Conservation (phyloP, 2,888 invertebrate species). For the Deroplatys truncata region DNA sequence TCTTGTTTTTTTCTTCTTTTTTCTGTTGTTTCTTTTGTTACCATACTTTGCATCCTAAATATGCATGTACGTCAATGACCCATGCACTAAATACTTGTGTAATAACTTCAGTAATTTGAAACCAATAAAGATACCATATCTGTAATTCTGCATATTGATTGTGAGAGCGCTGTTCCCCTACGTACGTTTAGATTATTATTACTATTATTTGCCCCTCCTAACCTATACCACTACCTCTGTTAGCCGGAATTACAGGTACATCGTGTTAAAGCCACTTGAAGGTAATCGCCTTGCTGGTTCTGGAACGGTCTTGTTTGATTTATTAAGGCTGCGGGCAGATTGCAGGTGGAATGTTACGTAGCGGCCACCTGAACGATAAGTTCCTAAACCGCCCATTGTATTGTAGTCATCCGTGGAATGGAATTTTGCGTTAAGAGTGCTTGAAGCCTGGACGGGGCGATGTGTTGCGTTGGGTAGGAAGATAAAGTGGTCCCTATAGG, state of each 20-base stretch:
- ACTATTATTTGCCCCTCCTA: too few species aligned
- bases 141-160: too few species aligned
- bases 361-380: not conserved
- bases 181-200: too few species aligned
- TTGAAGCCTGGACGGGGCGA: not conserved
- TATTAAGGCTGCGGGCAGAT: not conserved
- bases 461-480: constrained; percentile 2
- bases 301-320: not conserved
- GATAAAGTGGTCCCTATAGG: constrained; percentile 12
- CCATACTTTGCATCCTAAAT: too few species aligned
- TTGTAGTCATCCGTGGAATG: not conserved
- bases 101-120: too few species aligned
- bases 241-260: not conserved
- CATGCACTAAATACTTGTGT: too few species aligned
- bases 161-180: too few species aligned
- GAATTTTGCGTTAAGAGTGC: not conserved
- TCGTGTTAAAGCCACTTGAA: not conserved
- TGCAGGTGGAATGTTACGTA: not conserved
- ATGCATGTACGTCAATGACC: too few species aligned
- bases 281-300: not conserved
- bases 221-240: too few species aligned
- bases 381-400: not conserved
- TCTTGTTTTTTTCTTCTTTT: too few species aligned
- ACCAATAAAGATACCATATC: too few species aligned
- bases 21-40: too few species aligned